A percentile compares a stretch with the other conserved stretches of the same genome.
These are phyloP conservation scores for Eumeta japonica DNA, from an alignment of 1,140 invertebrate genomes.

Conservation along the genomic window DNA sequence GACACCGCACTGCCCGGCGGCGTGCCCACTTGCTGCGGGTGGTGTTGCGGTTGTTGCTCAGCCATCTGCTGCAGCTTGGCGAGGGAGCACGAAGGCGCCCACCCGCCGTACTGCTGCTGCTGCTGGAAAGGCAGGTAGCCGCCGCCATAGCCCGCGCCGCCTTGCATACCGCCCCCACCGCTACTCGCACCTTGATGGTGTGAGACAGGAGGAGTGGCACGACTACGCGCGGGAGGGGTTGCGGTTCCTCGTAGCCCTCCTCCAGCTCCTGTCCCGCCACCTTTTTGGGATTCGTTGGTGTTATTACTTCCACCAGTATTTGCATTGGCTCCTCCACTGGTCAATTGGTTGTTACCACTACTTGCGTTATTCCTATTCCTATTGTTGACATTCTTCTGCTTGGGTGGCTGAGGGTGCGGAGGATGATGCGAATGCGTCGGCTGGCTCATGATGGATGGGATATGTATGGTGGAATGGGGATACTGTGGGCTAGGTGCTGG, in stretches of 20 bases:
- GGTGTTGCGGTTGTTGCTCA: slow-evolving; percentile 40
- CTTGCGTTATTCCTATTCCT: slow-evolving; percentile 51
- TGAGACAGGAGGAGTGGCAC: slow-evolving; percentile 45
- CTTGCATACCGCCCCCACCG: slow-evolving; percentile 13
- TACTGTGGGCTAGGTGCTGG: slow-evolving; percentile 61
- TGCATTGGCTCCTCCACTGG: too few species aligned
- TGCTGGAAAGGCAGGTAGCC: slow-evolving; percentile 46
- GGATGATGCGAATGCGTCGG: too few species aligned
- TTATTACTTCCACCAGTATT: slow-evolving; percentile 6
- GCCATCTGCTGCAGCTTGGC: slow-evolving; percentile 56
- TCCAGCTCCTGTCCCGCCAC: slow-evolving; percentile 5
- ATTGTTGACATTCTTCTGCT: slow-evolving; percentile 56
- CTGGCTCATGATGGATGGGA: slow-evolving; percentile 58
- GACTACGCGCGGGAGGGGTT: slow-evolving; percentile 42
- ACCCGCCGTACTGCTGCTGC: slow-evolving; percentile 37
- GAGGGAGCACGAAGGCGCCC: slow-evolving; percentile 48
- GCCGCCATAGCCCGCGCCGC: slow-evolving; percentile 38
- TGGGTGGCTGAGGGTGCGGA: slow-evolving; percentile 54
- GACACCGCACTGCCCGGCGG: slow-evolving; percentile 11
- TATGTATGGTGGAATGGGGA: slow-evolving; percentile 65
- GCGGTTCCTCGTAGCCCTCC: slow-evolving; percentile 30
- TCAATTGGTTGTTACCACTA: slow-evolving; percentile 6
- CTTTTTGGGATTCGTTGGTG: slow-evolving; percentile 13
- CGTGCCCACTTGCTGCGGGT: slow-evolving; percentile 27
- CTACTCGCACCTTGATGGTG: slow-evolving; percentile 28